Conservation (phyloP, 1,140 invertebrate species). For the Diplogasteroides magnus region DNA sequence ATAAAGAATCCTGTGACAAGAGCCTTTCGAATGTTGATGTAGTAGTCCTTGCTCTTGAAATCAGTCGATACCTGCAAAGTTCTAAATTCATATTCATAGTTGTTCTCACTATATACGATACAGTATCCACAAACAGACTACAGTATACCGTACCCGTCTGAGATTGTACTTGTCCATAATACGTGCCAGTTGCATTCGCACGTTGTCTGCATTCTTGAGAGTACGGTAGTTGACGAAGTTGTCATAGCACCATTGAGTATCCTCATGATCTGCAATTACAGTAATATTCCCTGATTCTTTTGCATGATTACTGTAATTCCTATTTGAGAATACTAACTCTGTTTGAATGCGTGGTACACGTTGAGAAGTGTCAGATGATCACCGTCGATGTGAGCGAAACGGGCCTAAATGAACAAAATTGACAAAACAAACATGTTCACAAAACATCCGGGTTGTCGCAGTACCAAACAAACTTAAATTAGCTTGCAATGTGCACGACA, state of each 20-base stretch:
- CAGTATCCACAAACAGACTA: not conserved
- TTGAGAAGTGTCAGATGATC: constrained; percentile 92
- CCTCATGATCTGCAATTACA: constrained; percentile 66
- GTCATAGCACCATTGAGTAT: constrained; percentile 97
- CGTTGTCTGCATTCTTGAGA: constrained; percentile 84
- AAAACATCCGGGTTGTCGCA: too few relatives aligned
- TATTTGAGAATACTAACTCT: too few relatives aligned
- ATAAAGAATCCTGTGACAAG: constrained; percentile 97
- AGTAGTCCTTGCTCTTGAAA: constrained; percentile 96
- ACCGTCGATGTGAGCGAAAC: constrained; percentile 98
- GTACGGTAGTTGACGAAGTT: constrained; percentile 98
- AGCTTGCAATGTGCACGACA: too few relatives aligned
- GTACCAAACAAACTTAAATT: too few relatives aligned
- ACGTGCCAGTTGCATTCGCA: constrained; percentile 73
- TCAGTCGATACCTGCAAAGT: constrained; percentile 71
- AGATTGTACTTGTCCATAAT: constrained; percentile 89
- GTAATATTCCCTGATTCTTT: too few relatives aligned
- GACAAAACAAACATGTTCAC: too few relatives aligned
- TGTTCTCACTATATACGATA: not conserved
- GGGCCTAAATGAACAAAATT: too few relatives aligned
- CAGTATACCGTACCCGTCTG: constrained; percentile 61
- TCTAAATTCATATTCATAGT: not conserved
- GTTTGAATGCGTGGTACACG: constrained; percentile 97
- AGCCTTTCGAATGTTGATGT: constrained; percentile 95
- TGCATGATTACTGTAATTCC: too few relatives aligned